A percentile compares a stretch with the other conserved stretches of the same genome.
Evolutionary conservation across 1,140 invertebrate species (phyloP).

Genomic region (Ctenoplectra terminalis): DNA sequence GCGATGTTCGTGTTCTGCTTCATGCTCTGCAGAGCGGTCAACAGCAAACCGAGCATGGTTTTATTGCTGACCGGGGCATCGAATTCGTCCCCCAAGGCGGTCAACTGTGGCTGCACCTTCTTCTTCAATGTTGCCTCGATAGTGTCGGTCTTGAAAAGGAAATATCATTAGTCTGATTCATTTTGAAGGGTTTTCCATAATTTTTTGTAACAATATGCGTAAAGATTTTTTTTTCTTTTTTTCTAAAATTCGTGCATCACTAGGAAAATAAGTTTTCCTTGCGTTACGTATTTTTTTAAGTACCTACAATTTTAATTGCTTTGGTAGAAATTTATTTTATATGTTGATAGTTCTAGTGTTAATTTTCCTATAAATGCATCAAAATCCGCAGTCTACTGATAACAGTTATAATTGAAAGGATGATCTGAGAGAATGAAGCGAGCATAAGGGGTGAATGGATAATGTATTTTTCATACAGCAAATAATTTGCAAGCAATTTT

Average conservation of each 20-base stretch:
- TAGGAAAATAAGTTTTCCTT: too few species aligned
- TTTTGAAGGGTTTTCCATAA: too few species aligned
- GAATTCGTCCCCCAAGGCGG: constrained; percentile 88
- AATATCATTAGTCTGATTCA: background rate
- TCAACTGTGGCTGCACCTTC: constrained; percentile 87
- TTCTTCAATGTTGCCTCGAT: constrained; percentile 86
- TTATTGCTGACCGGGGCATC: constrained; percentile 90
- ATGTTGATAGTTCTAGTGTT: background rate
- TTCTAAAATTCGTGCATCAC: too few species aligned
- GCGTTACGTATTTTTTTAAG: too few species aligned
- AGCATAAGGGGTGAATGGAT: too few species aligned
- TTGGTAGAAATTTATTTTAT: too few species aligned
- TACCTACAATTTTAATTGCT: too few species aligned
- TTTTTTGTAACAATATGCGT: too few species aligned
- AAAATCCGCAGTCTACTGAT: too few species aligned
- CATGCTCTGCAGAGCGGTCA: constrained; percentile 86
- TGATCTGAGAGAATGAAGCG: background rate
- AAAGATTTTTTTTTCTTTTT: too few species aligned
- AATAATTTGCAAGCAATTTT: background rate
- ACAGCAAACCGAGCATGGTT: constrained; percentile 87
- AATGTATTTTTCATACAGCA: too few species aligned
- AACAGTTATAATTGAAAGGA: background rate
- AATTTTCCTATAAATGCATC: too few species aligned
- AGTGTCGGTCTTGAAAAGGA: constrained; percentile 79
- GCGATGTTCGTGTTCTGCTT: constrained; percentile 88